These are phyloP conservation scores for Cheirogaleus major DNA, from an alignment of 2,797 vertebrate genomes.

Conservation along the genomic window DNA sequence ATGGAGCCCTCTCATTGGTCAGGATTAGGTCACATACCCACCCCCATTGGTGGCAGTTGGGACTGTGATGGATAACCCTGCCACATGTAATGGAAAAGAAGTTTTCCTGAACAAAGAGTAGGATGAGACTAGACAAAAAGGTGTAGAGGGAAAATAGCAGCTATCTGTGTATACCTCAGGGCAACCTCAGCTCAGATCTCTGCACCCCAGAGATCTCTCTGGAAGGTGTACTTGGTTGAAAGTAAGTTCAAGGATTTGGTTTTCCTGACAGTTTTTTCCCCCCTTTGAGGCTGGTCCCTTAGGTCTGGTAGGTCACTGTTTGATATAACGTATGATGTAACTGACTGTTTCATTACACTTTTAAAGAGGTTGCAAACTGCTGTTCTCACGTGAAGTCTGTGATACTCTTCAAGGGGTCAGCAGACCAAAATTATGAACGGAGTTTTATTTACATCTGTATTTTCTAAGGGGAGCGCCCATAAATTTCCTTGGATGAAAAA, in stretches of 20 bases:
- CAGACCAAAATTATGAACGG: neutral
- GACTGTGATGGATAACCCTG: neutral
- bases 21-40: neutral
- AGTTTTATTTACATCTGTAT: neutral
- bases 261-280: neutral
- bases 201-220: neutral
- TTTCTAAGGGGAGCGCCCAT: neutral
- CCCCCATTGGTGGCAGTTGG: neutral
- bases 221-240: neutral
- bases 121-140: neutral
- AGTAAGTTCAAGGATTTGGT: neutral
- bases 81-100: neutral
- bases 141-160: neutral
- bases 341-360: neutral
- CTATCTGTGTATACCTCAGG: neutral
- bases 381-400: conserved; percentile 8
- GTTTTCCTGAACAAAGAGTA: neutral
- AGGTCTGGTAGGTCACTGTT: neutral
- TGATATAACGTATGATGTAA: neutral
- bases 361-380: neutral
- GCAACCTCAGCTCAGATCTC: neutral
- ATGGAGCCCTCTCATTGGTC: neutral
- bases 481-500: conserved; percentile 24
- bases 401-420: neutral
- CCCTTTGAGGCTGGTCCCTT: neutral